phyloP scores from a whole-genome alignment of 1,140 invertebrate species.

The Drosophila tropicalis region DNA sequence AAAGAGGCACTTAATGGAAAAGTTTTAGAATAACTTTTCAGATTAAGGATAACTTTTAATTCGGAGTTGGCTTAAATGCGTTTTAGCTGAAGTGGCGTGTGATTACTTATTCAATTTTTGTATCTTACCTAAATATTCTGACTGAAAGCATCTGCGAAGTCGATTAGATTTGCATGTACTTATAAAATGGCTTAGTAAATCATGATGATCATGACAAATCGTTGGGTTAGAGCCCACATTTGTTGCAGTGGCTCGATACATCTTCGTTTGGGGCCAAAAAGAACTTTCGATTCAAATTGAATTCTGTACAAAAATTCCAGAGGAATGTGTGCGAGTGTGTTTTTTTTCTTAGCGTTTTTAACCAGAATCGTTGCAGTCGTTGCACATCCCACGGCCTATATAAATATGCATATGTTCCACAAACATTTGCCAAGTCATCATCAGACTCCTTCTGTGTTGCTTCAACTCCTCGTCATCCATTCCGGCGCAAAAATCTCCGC shows the following conservation, averaged over 20 bases:
- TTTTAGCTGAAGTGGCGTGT: background rate
- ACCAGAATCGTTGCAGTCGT: constrained; percentile 10
- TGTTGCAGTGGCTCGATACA: background rate
- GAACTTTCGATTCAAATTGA: constrained; percentile 39
- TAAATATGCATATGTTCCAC: constrained; percentile 75
- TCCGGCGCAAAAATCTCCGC: background rate
- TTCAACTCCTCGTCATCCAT: background rate
- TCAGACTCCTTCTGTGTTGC: constrained; percentile 2
- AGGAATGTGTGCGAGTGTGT: constrained; percentile 15
- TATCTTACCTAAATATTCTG: background rate
- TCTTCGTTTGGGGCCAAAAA: background rate
- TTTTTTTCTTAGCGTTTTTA: constrained; percentile 1
- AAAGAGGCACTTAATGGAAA: too few species aligned
- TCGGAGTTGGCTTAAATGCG: too few species aligned
- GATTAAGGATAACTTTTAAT: too few species aligned
- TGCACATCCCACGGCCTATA: constrained; percentile 57
- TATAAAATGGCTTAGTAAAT: too few species aligned
- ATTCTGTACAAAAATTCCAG: constrained; percentile 42
- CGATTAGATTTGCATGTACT: too few species aligned
- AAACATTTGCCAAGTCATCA: constrained; percentile 68
- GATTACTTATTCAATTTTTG: background rate
- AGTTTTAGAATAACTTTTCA: too few species aligned
- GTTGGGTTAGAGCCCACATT: background rate
- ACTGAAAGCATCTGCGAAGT: background rate
- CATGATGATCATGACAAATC: constrained; percentile 9